A percentile compares a stretch with the other conserved stretches of the same genome.
Conservation (phyloP, 1,140 invertebrate genomes). For the Rhizoglyphus robini region DNA sequence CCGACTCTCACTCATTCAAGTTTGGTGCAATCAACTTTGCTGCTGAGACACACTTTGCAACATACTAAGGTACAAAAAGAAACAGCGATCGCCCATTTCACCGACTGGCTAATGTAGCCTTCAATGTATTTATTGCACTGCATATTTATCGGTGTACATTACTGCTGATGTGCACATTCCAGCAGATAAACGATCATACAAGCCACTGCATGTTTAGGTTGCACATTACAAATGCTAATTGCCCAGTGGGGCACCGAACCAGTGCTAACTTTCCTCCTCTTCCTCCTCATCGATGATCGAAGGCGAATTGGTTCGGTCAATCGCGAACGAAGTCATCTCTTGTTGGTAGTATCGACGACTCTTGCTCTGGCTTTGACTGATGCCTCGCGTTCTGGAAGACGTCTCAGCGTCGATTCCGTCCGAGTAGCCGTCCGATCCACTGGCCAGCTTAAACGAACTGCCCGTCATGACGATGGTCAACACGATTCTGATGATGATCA, state of each 20-base stretch:
- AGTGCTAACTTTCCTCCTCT: background rate
- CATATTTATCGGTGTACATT: background rate
- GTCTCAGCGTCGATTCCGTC: background rate
- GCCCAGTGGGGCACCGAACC: background rate
- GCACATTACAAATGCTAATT: background rate
- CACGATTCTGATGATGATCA: background rate
- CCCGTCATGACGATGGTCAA: background rate
- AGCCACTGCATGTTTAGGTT: background rate
- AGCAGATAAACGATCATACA: background rate
- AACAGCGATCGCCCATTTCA: background rate
- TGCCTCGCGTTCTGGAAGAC: background rate
- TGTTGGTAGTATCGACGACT: background rate
- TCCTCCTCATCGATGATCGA: conserved; percentile 8
- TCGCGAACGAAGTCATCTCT: conserved; percentile 6
- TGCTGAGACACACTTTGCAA: too few relatives aligned
- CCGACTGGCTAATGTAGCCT: background rate
- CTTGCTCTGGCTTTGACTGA: background rate
- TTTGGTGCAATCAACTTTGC: too few relatives aligned
- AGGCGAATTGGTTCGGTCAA: conserved; percentile 7
- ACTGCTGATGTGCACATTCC: background rate
- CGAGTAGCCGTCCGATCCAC: background rate
- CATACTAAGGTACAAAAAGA: too few relatives aligned
- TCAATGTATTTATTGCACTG: background rate
- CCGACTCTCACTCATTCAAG: too few relatives aligned
- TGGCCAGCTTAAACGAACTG: background rate